Percentiles rank a stretch among this genome's conserved stretches.
Conservation (phyloP, 2,888 invertebrate species). For the Drosophila bunnanda region DNA sequence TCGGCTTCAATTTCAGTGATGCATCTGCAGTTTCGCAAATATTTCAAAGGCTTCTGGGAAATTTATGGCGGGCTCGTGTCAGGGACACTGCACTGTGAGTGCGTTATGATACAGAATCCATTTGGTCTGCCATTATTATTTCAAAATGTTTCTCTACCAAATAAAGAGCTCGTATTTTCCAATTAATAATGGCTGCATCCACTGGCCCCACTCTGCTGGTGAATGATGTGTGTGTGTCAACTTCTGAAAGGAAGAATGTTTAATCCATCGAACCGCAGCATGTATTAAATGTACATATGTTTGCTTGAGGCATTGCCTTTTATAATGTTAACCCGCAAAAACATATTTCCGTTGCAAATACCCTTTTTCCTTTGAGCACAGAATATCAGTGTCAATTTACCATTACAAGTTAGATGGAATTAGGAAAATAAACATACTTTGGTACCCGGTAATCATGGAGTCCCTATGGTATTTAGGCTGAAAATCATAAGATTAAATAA, state of each 20-base stretch:
- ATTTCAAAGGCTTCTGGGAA: constrained; percentile 16
- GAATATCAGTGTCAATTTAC: not conserved
- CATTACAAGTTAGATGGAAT: not conserved
- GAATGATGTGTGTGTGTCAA: not conserved
- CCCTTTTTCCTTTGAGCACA: not conserved
- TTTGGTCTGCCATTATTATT: constrained; percentile 5
- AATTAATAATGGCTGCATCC: constrained; percentile 4
- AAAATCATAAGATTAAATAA: not conserved
- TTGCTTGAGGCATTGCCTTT: not conserved
- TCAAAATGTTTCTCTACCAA: constrained; percentile 7
- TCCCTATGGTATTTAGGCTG: not conserved
- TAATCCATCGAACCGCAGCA: not conserved
- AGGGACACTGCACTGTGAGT: constrained; percentile 3
- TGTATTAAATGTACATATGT: not conserved
- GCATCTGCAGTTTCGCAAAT: constrained; percentile 18
- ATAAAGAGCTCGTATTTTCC: constrained; percentile 5
- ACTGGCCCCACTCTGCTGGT: not conserved
- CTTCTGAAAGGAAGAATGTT: not conserved
- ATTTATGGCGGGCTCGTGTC: constrained; percentile 13
- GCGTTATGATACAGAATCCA: constrained; percentile 8
- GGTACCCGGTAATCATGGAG: not conserved
- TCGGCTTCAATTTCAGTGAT: constrained; percentile 14
- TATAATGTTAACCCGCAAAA: not conserved
- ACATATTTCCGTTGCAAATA: not conserved
- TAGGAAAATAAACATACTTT: constrained; percentile 1